Evolutionary conservation across 2,113 vertebrate species (phyloP).

Genomic region (Oryzias celebensis): DNA sequence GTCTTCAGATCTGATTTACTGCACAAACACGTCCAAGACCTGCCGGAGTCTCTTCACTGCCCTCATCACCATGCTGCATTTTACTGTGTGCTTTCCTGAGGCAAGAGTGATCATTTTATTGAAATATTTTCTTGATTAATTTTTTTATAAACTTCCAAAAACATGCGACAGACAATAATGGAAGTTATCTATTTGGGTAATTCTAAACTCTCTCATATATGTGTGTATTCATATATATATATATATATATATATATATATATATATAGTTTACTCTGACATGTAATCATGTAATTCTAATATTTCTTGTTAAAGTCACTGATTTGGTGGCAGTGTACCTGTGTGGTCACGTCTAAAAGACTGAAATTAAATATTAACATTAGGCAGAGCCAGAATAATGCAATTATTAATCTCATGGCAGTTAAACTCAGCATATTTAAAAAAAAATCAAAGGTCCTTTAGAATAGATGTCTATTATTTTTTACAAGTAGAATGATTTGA

Average conservation of each 20-base stretch:
- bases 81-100: constrained; percentile 78
- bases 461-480: neutral
- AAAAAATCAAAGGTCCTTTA: neutral
- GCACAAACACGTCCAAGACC: constrained; percentile 17
- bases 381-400: constrained; percentile 18
- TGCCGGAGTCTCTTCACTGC: constrained; percentile 22
- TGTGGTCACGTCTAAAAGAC: constrained; percentile 7
- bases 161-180: constrained; percentile 39
- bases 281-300: constrained; percentile 13
- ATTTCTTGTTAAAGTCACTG: constrained; percentile 9
- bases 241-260: no score
- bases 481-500: neutral
- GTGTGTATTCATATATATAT: no score
- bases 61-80: constrained; percentile 42
- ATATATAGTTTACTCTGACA: constrained; percentile 11
- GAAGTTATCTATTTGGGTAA: constrained; percentile 37
- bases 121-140: constrained; percentile 21
- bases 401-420: neutral
- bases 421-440: neutral
- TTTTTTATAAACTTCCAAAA: constrained; percentile 47
- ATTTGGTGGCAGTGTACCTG: constrained; percentile 30
- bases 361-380: constrained; percentile 1
- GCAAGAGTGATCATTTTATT: constrained; percentile 65
- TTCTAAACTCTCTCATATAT: constrained; percentile 14
- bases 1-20: constrained; percentile 15